Conservation (phyloP, 2,797 vertebrate genomes). For the Nyctalus aviator region DNA sequence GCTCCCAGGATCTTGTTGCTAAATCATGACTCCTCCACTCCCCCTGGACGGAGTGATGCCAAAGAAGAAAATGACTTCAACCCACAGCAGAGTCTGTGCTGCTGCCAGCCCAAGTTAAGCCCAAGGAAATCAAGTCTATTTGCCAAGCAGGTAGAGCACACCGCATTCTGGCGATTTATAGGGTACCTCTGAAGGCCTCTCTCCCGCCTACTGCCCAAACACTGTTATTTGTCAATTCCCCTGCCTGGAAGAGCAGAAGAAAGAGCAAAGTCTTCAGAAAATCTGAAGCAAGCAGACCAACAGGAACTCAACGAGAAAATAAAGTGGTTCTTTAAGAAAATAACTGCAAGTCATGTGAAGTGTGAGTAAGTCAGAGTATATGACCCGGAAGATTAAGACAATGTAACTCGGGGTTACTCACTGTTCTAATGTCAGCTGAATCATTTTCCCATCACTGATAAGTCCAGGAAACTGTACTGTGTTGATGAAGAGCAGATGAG, state of each 20-base stretch:
- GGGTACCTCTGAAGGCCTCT: background rate
- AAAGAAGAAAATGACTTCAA: constrained; percentile 73
- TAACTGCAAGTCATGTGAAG: constrained; percentile 13
- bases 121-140: constrained; percentile 57
- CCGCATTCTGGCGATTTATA: constrained; percentile 3
- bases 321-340: background rate
- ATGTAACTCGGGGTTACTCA: background rate
- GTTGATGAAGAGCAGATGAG: constrained; percentile 34
- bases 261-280: constrained; percentile 51
- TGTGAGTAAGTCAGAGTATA: background rate
- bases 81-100: constrained; percentile 16
- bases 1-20: constrained; percentile 72
- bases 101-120: constrained; percentile 42
- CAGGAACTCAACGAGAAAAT: constrained; percentile 41
- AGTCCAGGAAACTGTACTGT: constrained; percentile 23
- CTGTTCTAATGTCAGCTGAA: background rate
- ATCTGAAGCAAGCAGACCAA: background rate
- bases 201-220: background rate
- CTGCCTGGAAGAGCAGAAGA: background rate
- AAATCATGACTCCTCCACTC: constrained; percentile 74
- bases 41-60: constrained; percentile 20
- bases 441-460: constrained; percentile 43
- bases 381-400: background rate
- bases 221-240: constrained; percentile 17
- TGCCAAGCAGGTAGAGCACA: background rate